These are phyloP conservation scores for Torymus auratus DNA, from an alignment of 2,888 invertebrate genomes.

Conservation along the genomic window DNA sequence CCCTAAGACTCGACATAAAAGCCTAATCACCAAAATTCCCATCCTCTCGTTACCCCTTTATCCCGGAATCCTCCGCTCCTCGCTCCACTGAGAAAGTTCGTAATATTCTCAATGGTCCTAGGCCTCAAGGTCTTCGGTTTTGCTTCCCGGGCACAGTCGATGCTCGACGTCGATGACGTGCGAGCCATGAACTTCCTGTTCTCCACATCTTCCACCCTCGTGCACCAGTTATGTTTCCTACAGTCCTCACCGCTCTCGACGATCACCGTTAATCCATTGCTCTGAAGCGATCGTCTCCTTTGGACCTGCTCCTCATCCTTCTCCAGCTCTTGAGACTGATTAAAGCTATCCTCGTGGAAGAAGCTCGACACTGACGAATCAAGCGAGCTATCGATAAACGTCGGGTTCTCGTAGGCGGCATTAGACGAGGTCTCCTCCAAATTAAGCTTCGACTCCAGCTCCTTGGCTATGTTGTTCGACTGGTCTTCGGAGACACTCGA, in stretches of 20 bases:
- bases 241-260: constrained; percentile 30
- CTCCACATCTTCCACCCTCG: background rate
- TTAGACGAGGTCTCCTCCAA: background rate
- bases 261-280: constrained; percentile 32
- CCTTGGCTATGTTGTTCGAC: constrained; percentile 60
- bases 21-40: too few relatives aligned
- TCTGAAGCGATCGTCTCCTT: too few relatives aligned
- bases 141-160: too few relatives aligned
- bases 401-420: constrained; percentile 73
- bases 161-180: too few relatives aligned
- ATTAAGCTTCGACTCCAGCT: constrained; percentile 67
- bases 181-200: background rate
- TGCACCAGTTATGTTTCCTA: constrained; percentile 43
- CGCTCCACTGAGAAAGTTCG: constrained; percentile 65
- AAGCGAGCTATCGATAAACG: constrained; percentile 71
- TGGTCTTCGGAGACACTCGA: background rate
- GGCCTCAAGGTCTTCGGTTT: constrained; percentile 36
- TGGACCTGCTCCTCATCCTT: background rate
- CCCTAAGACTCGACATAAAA: too few relatives aligned
- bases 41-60: constrained; percentile 57
- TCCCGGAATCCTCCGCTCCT: constrained; percentile 65
- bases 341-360: constrained; percentile 61
- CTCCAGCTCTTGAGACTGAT: constrained; percentile 12
- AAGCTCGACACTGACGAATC: constrained; percentile 70
- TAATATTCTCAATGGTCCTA: constrained; percentile 66